These are phyloP conservation scores for Acrossocheilus fasciatus DNA, from an alignment of 2,797 vertebrate species.

Conservation along the genomic window DNA sequence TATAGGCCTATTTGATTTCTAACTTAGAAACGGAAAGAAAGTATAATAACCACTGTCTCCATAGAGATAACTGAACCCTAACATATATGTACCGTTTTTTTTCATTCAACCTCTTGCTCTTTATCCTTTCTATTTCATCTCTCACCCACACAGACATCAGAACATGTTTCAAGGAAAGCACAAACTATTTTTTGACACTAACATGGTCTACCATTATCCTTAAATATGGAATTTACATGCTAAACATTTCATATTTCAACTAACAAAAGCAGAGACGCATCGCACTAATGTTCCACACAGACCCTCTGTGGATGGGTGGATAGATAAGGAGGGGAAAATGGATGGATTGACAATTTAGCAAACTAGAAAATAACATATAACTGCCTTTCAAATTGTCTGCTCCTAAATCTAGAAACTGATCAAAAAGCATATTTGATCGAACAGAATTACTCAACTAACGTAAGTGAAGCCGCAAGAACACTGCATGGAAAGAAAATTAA, in stretches of 20 bases:
- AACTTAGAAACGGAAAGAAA: conserved; percentile 21
- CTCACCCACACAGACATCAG: not conserved
- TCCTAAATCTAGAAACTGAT: not conserved
- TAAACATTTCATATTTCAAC: conserved; percentile 6
- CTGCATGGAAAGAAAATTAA: not conserved
- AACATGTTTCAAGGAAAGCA: conserved; percentile 3
- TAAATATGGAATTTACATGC: not conserved
- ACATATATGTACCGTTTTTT: conserved; percentile 33
- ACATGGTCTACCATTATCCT: conserved; percentile 4
- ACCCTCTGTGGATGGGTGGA: conserved; percentile 5
- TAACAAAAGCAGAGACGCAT: conserved; percentile 18
- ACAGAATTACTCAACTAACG: not conserved
- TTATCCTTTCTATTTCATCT: conserved; percentile 3
- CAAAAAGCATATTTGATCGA: not conserved
- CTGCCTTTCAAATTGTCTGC: not conserved
- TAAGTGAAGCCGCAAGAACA: conserved; percentile 20
- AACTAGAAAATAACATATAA: not conserved
- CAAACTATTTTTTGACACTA: not conserved
- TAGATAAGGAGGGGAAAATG: not conserved
- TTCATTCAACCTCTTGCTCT: conserved; percentile 11
- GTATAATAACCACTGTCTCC: conserved; percentile 15
- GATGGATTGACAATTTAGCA: conserved; percentile 13
- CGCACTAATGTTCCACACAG: not conserved
- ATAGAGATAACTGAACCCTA: conserved; percentile 33
- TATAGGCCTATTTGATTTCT: conserved; percentile 20